phyloP scores from a whole-genome alignment of 1,140 invertebrate species.

The Drosophila quadrilineata region DNA sequence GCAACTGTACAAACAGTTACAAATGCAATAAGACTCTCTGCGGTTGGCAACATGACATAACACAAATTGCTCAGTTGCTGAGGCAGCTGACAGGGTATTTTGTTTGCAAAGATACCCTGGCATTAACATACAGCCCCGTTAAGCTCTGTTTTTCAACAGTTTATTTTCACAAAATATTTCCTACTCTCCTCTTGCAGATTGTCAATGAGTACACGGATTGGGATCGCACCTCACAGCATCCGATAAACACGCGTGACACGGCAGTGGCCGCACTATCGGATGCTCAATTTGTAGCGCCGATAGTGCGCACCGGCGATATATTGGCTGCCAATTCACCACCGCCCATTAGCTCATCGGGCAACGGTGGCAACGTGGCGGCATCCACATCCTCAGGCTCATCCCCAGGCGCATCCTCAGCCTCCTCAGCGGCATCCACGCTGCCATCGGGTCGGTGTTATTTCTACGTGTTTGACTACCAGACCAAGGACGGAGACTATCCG shows the following conservation, averaged over 20 bases:
- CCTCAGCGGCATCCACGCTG: too few species aligned
- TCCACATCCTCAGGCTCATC: constrained; percentile 56
- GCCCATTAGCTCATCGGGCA: constrained; percentile 65
- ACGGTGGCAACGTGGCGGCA: constrained; percentile 62
- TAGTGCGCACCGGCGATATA: constrained; percentile 91
- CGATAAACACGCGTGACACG: constrained; percentile 94
- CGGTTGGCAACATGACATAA: not conserved
- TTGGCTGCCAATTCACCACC: constrained; percentile 83
- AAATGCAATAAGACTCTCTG: not conserved
- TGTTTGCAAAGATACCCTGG: too few species aligned
- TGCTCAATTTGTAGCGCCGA: constrained; percentile 92
- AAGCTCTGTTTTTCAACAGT: not conserved
- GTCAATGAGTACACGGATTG: constrained; percentile 99
- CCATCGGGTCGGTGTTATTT: constrained; percentile 89
- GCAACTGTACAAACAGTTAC: not conserved
- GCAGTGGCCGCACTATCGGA: constrained; percentile 96
- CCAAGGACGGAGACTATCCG: constrained; percentile 94
- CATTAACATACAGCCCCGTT: too few species aligned
- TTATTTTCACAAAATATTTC: constrained; percentile 9
- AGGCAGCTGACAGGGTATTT: not conserved
- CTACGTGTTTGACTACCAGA: constrained; percentile 96
- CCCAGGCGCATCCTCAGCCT: too few species aligned
- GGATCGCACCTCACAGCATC: constrained; percentile 95
- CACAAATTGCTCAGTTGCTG: not conserved
- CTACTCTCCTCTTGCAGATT: constrained; percentile 81